Base-by-base conservation (phyloP, 2,797 vertebrate species). In the Enteromius anoplus region DNA sequence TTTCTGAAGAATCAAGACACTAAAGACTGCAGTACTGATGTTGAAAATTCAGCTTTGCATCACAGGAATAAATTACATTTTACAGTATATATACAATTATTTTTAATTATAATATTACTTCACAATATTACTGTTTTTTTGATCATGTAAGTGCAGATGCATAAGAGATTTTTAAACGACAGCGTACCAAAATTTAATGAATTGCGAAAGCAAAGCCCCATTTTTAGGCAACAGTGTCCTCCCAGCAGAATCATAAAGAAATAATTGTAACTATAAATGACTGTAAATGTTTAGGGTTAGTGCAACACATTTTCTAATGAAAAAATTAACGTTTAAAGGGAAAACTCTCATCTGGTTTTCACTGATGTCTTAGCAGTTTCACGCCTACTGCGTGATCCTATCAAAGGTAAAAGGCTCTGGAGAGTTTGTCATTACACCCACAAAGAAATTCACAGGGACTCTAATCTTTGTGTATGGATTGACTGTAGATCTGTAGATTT, bases 361-460 rank as follows among this genome's bases (percentile, higher is more conserved):
- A 23, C 45, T 78, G 34, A 78, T 65, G 21, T 68, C 60, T 78
- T 65, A 4, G 3, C 23, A 49, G 17, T 66, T 78, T 51, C 37
- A 68, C 45, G n/a, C 42, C 62, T 62, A 66, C 76, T 5, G 62
- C 29, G 34, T 37, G 76, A 51, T 51, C 42, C 76, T 37, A 26
- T 58, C 12, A 75, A 75, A 78, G 45, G 45, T 68, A 51, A 66
- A 66, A 37, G 2, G 45, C 29, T 64, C 42, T 32, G 23, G n/a
- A 64, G 45, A 78, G 42, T 66, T 49, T 78, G 62, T 66, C 45
- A 10, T n/a, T 68, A 66, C 76, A 78, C 75, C 60, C 60, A 78
- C 75, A 15, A 47, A 78, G 60, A 49, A 47, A 78, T 32, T 12
- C 17, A 65, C 34, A 47, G 40, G 9, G 6, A 45, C 19, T 78